A percentile compares a stretch with the other conserved stretches of the same genome.
These are phyloP conservation scores for Passer domesticus DNA, from an alignment of 2,113 vertebrate genomes.

Conservation along the genomic window DNA sequence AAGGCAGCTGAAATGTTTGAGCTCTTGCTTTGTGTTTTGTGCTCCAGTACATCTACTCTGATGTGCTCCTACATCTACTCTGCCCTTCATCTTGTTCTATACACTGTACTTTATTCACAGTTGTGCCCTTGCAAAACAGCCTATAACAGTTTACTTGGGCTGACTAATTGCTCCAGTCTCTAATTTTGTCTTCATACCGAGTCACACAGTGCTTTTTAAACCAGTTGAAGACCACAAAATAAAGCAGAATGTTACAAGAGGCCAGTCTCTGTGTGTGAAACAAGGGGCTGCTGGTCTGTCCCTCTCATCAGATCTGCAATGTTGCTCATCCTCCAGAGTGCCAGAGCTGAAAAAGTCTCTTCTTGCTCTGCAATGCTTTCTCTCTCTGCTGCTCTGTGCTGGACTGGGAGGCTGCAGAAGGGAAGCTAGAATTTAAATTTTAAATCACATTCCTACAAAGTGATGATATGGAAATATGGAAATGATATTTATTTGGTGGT, in stretches of 20 bases:
- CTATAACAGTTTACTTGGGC: background rate
- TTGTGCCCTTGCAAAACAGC: background rate
- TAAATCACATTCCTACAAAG: background rate
- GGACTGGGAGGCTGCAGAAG: background rate
- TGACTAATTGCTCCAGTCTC: background rate
- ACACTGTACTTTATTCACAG: background rate
- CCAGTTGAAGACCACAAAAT: background rate
- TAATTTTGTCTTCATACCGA: background rate
- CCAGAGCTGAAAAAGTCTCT: background rate
- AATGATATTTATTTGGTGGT: background rate
- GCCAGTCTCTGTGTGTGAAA: accelerated
- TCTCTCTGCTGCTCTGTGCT: background rate
- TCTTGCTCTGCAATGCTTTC: background rate
- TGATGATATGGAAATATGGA: background rate
- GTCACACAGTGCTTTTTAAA: background rate
- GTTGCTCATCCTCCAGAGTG: background rate
- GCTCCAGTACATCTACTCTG: background rate
- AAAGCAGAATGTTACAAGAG: background rate
- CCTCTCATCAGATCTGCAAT: background rate
- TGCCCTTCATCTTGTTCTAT: accelerated
- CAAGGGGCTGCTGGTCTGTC: background rate
- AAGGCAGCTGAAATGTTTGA: background rate
- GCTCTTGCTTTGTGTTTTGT: background rate
- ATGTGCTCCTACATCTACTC: background rate
- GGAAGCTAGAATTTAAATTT: background rate